Evolutionary conservation across 2,888 invertebrate species (phyloP).

Genomic region (Muschampia plurimacula): DNA sequence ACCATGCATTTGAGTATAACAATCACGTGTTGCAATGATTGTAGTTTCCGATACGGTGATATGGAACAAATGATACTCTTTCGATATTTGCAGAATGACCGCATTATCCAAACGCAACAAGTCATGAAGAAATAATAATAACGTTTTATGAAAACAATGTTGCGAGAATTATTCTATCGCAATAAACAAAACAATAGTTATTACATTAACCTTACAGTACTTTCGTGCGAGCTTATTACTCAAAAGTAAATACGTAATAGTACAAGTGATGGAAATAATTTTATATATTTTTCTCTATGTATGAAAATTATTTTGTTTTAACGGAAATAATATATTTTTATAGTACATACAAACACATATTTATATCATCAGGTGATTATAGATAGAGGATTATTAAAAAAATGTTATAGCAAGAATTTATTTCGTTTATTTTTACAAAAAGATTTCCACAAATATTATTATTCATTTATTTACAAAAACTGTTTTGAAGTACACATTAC

Average conservation of each 20-base stretch:
- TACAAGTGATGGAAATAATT: background rate
- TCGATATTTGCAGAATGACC: conserved; percentile 46
- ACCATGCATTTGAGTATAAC: conserved; percentile 18
- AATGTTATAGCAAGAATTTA: too few relatives aligned
- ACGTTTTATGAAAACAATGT: conserved; percentile 58
- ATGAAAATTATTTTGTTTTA: too few relatives aligned
- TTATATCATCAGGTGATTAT: too few relatives aligned
- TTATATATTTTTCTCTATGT: background rate
- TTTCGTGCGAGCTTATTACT: conserved; percentile 24
- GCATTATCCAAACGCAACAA: conserved; percentile 51
- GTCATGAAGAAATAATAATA: conserved; percentile 52
- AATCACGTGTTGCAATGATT: conserved; percentile 36
- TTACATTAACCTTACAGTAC: conserved; percentile 43
- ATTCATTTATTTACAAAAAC: too few relatives aligned
- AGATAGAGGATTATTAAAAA: too few relatives aligned
- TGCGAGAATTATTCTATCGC: conserved; percentile 55
- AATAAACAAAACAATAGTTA: conserved; percentile 63
- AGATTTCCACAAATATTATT: too few relatives aligned
- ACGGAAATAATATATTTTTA: too few relatives aligned
- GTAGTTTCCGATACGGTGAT: conserved; percentile 32
- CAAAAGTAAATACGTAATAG: conserved; percentile 17
- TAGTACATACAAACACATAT: too few relatives aligned
- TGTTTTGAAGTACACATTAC: too few relatives aligned
- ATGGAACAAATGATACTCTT: conserved; percentile 41
- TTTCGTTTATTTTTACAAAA: too few relatives aligned